phyloP scores from a whole-genome alignment of 1,140 invertebrate species.

The Bombus superbus region DNA sequence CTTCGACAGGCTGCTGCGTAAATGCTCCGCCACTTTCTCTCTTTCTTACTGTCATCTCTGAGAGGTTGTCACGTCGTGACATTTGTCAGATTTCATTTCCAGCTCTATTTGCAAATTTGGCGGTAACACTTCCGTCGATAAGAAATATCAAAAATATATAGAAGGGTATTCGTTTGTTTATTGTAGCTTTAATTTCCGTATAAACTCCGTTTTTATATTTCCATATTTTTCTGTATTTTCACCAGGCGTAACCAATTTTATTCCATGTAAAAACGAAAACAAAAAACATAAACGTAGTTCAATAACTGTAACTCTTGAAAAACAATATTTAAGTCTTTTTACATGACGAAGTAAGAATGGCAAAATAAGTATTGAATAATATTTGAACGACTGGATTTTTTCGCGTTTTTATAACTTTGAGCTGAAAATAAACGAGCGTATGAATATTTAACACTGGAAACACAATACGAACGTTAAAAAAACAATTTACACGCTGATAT shows the following conservation, averaged over 20 bases:
- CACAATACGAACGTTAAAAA: not conserved
- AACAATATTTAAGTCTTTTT: no score
- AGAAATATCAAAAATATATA: not conserved
- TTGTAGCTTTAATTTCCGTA: not conserved
- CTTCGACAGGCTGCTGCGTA: slow-evolving; percentile 29
- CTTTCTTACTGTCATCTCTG: not conserved
- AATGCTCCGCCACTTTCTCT: not conserved
- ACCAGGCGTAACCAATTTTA: not conserved
- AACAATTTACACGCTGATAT: not conserved
- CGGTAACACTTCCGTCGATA: no score
- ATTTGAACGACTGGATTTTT: not conserved
- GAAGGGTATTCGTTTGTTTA: not conserved
- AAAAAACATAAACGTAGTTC: not conserved
- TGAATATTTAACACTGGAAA: not conserved
- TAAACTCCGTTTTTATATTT: no score
- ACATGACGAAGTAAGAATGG: no score
- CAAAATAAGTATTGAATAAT: no score
- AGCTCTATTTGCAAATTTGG: not conserved
- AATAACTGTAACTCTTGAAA: no score
- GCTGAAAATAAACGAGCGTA: not conserved
- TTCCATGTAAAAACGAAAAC: not conserved
- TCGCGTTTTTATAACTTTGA: no score
- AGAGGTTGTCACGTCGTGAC: slow-evolving; percentile 13
- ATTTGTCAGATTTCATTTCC: slow-evolving; percentile 35
- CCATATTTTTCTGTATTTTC: no score